These are phyloP conservation scores for Phoebastria nigripes DNA, from an alignment of 2,797 vertebrate genomes.

Conservation along the genomic window DNA sequence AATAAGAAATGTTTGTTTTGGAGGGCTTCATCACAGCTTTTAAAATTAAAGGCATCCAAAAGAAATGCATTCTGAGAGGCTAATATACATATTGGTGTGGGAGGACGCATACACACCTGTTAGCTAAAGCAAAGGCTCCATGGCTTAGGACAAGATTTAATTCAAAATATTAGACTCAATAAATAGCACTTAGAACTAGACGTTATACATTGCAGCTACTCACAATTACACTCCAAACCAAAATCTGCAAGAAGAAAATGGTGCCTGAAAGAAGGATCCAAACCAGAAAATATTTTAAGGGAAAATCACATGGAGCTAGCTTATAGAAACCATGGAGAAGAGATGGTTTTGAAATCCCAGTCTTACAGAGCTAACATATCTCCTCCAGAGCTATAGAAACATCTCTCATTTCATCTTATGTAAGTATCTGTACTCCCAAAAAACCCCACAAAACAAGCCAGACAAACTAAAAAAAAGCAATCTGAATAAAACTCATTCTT, in stretches of 20 bases:
- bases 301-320: not conserved
- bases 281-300: not conserved
- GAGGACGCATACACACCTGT: not conserved
- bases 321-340: not conserved
- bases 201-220: not conserved
- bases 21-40: not conserved
- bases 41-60: not conserved
- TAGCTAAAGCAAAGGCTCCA: not conserved
- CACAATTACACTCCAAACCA: not conserved
- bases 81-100: not conserved
- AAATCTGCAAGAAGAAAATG: not conserved
- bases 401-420: not conserved
- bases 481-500: not conserved
- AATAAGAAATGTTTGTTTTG: not conserved
- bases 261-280: not conserved
- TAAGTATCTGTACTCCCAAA: rapidly evolving
- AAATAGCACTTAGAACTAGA: not conserved
- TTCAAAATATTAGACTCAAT: not conserved
- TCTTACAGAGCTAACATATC: not conserved
- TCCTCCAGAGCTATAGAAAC: not conserved
- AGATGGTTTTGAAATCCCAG: not conserved
- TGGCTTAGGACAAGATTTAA: not conserved
- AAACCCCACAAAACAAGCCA: not conserved
- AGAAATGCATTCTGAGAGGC: not conserved
- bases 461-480: not conserved